Evolutionary conservation across 1,140 invertebrate species (phyloP).

Genomic region (Acromyrmex heyeri): DNA sequence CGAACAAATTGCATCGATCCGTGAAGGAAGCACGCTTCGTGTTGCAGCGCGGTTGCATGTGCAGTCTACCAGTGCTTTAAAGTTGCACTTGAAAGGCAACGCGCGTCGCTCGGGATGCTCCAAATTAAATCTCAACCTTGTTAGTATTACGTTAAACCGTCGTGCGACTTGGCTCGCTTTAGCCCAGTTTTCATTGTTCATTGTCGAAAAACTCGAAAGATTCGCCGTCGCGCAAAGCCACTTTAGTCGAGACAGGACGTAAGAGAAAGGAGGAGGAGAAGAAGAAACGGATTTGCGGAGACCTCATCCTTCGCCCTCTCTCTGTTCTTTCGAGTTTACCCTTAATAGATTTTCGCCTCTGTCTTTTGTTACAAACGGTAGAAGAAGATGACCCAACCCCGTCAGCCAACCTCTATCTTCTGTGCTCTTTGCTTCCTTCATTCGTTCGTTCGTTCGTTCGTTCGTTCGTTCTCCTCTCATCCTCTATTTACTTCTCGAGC

Average conservation of each 20-base stretch:
- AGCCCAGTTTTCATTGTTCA: constrained; percentile 60
- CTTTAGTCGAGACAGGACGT: constrained; percentile 50
- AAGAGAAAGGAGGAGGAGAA: constrained; percentile 35
- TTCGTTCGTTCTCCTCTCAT: constrained; percentile 27
- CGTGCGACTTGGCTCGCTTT: constrained; percentile 41
- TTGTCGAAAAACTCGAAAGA: constrained; percentile 54
- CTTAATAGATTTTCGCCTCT: constrained; percentile 69
- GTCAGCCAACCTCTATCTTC: constrained; percentile 13
- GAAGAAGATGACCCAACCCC: constrained; percentile 34
- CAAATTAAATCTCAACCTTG: constrained; percentile 68
- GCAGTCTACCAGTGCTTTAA: constrained; percentile 38
- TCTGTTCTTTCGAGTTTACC: constrained; percentile 43
- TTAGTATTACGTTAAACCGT: constrained; percentile 68
- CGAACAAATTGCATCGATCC: constrained; percentile 60
- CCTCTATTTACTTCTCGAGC: constrained; percentile 44
- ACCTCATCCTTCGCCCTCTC: not conserved
- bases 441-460: not conserved
- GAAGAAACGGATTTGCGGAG: constrained; percentile 64
- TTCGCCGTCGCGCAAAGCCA: constrained; percentile 47
- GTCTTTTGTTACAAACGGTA: constrained; percentile 48
- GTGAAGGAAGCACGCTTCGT: constrained; percentile 57
- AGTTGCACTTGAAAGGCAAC: constrained; percentile 45
- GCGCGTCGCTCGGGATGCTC: constrained; percentile 42
- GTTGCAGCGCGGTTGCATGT: constrained; percentile 51
- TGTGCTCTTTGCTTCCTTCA: constrained; percentile 7